Percentiles rank a stretch among this genome's conserved stretches.
Conservation (phyloP, 1,140 invertebrate genomes). For the Bemisia tabaci region DNA sequence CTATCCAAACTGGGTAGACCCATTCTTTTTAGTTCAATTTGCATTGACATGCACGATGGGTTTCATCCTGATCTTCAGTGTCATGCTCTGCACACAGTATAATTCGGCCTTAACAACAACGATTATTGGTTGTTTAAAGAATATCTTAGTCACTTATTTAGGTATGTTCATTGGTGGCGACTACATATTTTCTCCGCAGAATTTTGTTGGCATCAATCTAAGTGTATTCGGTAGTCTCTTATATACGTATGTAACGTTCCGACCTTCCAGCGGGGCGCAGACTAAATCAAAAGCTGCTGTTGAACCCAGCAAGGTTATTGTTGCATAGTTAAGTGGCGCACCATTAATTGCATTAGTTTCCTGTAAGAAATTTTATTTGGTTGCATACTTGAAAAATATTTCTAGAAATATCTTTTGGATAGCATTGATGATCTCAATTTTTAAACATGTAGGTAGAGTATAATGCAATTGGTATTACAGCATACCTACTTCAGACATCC, state of each 20-base stretch:
- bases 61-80: conserved; percentile 87
- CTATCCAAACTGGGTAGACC: conserved; percentile 59
- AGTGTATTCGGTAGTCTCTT: conserved; percentile 69
- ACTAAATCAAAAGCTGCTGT: background rate
- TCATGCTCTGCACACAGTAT: conserved; percentile 86
- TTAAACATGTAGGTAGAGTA: too few species aligned
- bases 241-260: conserved; percentile 66
- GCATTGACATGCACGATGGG: conserved; percentile 89
- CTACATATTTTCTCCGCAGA: conserved; percentile 84
- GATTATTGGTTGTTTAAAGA: conserved; percentile 95
- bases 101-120: conserved; percentile 98
- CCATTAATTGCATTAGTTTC: too few species aligned
- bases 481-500: too few species aligned
- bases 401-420: too few species aligned
- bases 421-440: too few species aligned
- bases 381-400: too few species aligned
- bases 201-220: conserved; percentile 90
- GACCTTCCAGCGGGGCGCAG: conserved; percentile 20
- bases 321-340: too few species aligned
- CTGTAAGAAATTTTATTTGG: too few species aligned
- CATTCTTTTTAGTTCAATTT: conserved; percentile 71
- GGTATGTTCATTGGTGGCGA: conserved; percentile 97
- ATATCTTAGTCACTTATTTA: conserved; percentile 78
- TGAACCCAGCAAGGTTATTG: background rate
- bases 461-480: too few species aligned